Conservation (phyloP, 2,113 vertebrate genomes). For the Mastomys coucha region DNA sequence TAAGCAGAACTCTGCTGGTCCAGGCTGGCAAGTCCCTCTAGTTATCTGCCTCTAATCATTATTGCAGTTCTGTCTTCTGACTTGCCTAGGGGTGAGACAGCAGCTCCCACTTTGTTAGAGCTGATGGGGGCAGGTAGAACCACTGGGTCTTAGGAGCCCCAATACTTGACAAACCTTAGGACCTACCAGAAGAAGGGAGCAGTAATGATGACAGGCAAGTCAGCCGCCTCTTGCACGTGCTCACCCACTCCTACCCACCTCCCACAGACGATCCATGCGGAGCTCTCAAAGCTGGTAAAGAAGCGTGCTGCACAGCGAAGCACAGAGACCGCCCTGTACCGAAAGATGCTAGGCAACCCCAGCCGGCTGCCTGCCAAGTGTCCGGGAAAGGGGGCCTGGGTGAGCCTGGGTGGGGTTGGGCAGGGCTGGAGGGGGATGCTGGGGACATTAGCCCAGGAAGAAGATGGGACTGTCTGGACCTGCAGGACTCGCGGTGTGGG, state of each 20-base stretch:
- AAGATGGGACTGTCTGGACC: not conserved
- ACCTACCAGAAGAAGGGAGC: not conserved
- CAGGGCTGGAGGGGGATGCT: not conserved
- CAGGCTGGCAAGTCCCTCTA: not conserved
- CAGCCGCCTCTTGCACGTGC: not conserved
- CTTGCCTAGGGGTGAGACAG: not conserved
- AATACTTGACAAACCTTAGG: not conserved
- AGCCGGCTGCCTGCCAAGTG: slow-evolving; percentile 83
- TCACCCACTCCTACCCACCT: rapidly evolving
- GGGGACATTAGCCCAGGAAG: not conserved
- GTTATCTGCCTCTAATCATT: not conserved
- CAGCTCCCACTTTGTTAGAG: not conserved
- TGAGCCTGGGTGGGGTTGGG: slow-evolving; percentile 69
- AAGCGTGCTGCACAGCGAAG: slow-evolving; percentile 94
- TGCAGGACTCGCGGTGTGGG: not conserved
- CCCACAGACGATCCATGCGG: slow-evolving; percentile 93
- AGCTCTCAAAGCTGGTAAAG: slow-evolving; percentile 97
- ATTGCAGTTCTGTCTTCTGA: not conserved
- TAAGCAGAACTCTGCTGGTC: slow-evolving; percentile 51
- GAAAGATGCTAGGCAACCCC: slow-evolving; percentile 95
- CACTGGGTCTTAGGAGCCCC: not conserved
- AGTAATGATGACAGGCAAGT: rapidly evolving
- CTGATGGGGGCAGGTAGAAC: not conserved
- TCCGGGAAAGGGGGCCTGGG: slow-evolving; percentile 92
- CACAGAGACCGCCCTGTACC: slow-evolving; percentile 96